Evolutionary conservation across 2,113 vertebrate species (phyloP), one percentile per base, ranked within the genome.

Genomic region (Gasterosteus aculeatus): DNA sequence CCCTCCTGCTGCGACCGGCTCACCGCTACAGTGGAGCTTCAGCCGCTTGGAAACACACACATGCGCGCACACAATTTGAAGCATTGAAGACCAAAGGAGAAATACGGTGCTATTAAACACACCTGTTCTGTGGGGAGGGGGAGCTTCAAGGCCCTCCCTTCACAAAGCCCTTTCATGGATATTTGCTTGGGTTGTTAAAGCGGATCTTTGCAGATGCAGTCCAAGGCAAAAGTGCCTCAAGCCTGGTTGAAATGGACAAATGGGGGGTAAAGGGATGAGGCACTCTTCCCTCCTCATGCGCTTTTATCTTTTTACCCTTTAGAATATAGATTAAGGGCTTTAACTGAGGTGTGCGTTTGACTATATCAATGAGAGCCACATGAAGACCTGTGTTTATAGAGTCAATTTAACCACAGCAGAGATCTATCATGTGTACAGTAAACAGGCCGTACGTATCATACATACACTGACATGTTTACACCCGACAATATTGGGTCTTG

Each of bases 51-150:
- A 82, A 60, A 78, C 10, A 79, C 76, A 72, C 61, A 78, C 58
- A 70, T 2, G 18, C 3, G 41, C 51, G 39, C 70, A 66, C 58
- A 51, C 53, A 67, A 46, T 19, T 59, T 19, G 66, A 41, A 79
- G 81, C 70, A 57, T 70, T 77, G 73, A 69, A 77, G 80, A 69
- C 58, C 75, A 82, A 67, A 81, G 67, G 44, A 84, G 72, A 84
- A 78, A 87, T 58, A 69, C 63, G 22, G 75, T 41, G 78, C 76
- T 44, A 87, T 89, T 86, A 91, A 90, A 89, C 77, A 81, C 92
- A 90, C 88, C 89, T 90, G 91, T 90, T 89, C 83, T 69, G 38
- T 74, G 77, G 70, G 82, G 57, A 31, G 77, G 35, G 35, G 35
- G 35, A 38, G 35, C 35, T 82, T 80, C 75, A 78, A 76, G 72